These are phyloP conservation scores for Kryptolebias ocellatus DNA, from an alignment of 2,797 vertebrate genomes.

Conservation along the genomic window DNA sequence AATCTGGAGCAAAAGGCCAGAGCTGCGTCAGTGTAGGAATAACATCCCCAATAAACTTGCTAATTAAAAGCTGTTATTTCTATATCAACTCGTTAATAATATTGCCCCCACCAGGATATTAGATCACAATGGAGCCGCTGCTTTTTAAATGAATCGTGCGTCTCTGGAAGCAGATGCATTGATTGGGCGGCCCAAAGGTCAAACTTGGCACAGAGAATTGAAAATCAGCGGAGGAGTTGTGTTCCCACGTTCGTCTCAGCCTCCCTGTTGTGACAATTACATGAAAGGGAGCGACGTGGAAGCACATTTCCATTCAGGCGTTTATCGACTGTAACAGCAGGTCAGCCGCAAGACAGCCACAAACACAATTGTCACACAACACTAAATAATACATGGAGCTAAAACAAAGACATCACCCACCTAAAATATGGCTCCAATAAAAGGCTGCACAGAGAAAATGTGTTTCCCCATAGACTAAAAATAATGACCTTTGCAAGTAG, in stretches of 20 bases:
- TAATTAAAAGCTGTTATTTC: conserved; percentile 62
- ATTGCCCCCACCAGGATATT: conserved; percentile 15
- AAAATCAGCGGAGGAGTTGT: conserved; percentile 65
- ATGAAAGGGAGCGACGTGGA: conserved; percentile 44
- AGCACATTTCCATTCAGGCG: conserved; percentile 61
- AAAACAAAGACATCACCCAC: conserved; percentile 67
- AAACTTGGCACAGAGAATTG: conserved; percentile 57
- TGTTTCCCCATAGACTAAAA: conserved; percentile 51
- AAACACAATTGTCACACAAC: conserved; percentile 69
- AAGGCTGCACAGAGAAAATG: conserved; percentile 48
- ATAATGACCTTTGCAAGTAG: conserved; percentile 56
- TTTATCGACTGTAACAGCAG: conserved; percentile 68
- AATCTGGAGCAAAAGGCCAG: conserved; percentile 47
- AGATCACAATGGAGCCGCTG: conserved; percentile 19
- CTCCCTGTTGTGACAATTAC: conserved; percentile 70
- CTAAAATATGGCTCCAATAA: conserved; percentile 69
- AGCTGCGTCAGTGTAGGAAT: conserved; percentile 20
- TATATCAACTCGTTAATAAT: conserved; percentile 42
- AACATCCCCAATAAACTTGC: conserved; percentile 23
- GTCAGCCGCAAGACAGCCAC: conserved; percentile 56
- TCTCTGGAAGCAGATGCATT: conserved; percentile 51
- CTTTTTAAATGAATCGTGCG: conserved; percentile 40
- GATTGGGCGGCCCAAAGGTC: conserved; percentile 68
- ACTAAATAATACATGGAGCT: conserved; percentile 67
- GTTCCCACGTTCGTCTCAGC: conserved; percentile 59